These are phyloP conservation scores for Xylota sylvarum DNA, from an alignment of 2,888 invertebrate genomes.

Conservation along the genomic window DNA sequence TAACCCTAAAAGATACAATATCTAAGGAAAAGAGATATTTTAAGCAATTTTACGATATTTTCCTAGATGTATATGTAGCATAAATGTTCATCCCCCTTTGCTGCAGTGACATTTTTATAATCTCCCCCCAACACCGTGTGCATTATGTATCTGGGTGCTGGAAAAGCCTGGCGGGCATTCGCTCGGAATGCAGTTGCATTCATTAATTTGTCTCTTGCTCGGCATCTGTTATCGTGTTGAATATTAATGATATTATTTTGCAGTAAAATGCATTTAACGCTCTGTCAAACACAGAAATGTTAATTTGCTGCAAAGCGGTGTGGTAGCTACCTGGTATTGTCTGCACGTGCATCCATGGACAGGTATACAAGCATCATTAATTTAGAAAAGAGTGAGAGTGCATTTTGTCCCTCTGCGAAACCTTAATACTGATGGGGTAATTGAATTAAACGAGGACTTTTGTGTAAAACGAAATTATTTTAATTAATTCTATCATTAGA, in stretches of 20 bases:
- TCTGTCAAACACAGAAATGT: slow-evolving; percentile 66
- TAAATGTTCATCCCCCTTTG: background rate
- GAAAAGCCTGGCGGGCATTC: background rate
- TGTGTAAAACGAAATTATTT: slow-evolving; percentile 55
- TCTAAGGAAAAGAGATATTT: slow-evolving; percentile 46
- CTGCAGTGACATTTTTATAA: slow-evolving; percentile 44
- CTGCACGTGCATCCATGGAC: slow-evolving; percentile 17
- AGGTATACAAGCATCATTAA: slow-evolving; percentile 57
- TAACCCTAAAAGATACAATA: slow-evolving; percentile 36
- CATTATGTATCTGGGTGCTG: background rate
- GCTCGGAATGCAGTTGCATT: slow-evolving; percentile 29
- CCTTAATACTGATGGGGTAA: slow-evolving; percentile 41
- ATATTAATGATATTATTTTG: slow-evolving; percentile 68
- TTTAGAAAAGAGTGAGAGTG: slow-evolving; percentile 38
- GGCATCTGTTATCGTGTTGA: slow-evolving; percentile 44
- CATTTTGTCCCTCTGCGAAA: slow-evolving; percentile 6
- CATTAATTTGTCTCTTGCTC: slow-evolving; percentile 8
- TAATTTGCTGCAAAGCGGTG: slow-evolving; percentile 63
- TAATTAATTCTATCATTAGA: slow-evolving; percentile 53
- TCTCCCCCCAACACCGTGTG: background rate
- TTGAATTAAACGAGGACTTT: slow-evolving; percentile 67
- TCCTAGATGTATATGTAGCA: background rate
- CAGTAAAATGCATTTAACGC: slow-evolving; percentile 71
- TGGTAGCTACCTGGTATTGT: background rate
- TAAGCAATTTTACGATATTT: slow-evolving; percentile 41